Evolutionary conservation across 2,888 invertebrate genomes (phyloP).

Genomic region (Shargacucullia verbasci): DNA sequence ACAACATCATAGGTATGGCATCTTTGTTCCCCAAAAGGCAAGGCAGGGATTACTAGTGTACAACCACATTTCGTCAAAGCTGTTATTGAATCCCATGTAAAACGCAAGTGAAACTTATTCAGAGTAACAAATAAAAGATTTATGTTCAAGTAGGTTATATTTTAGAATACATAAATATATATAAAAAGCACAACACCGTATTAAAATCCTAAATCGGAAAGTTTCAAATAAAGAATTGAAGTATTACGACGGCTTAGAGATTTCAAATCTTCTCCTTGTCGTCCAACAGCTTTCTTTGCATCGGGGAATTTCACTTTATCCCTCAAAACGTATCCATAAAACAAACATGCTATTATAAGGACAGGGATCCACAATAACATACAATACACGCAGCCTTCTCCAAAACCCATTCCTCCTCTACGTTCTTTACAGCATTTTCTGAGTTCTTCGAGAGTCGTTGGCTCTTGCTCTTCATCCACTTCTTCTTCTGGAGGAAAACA

Average conservation of each 20-base stretch:
- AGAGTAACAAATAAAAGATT: conserved; percentile 1
- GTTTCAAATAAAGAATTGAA: conserved; percentile 56
- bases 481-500: neutral
- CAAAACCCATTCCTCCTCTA: conserved; percentile 62
- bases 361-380: conserved; percentile 73
- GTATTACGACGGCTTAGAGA: conserved; percentile 19
- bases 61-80: too few species aligned
- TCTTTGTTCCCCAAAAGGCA: too few species aligned
- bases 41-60: too few species aligned
- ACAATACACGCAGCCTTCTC: conserved; percentile 71
- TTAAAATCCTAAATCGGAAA: conserved; percentile 78
- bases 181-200: conserved; percentile 9
- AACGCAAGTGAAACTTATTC: neutral
- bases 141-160: conserved; percentile 10
- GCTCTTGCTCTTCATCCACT: conserved; percentile 1
- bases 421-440: conserved; percentile 28
- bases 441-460: neutral
- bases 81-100: too few species aligned
- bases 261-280: neutral
- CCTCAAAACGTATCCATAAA: conserved; percentile 67
- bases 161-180: conserved; percentile 16
- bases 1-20: too few species aligned
- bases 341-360: conserved; percentile 62
- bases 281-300: neutral
- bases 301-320: conserved; percentile 40